Conservation (phyloP, 2,113 vertebrate species). For the Piprites chloris region DNA sequence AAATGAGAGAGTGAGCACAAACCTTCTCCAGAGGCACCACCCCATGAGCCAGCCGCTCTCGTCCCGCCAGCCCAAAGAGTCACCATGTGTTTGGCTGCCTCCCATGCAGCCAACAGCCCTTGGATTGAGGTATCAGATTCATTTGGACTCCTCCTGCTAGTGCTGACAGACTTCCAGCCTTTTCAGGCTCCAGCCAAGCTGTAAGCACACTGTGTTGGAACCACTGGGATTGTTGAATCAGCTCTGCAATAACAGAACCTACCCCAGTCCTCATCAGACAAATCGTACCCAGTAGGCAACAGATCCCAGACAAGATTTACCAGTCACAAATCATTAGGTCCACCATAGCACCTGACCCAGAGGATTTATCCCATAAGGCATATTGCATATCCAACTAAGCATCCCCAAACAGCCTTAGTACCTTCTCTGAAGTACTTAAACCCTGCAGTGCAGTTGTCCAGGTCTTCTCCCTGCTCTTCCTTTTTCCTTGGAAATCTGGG, state of each 20-base stretch:
- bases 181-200: not conserved
- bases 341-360: not conserved
- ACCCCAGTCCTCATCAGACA: not conserved
- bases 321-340: not conserved
- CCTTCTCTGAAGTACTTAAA: not conserved
- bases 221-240: not conserved
- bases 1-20: not conserved
- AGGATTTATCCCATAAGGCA: not conserved
- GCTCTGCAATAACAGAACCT: not conserved
- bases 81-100: slow-evolving; percentile 29
- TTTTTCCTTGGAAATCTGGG: not conserved
- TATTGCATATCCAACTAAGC: not conserved
- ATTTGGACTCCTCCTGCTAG: not conserved
- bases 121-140: not conserved
- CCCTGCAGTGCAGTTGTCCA: not conserved
- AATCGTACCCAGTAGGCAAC: fast-evolving
- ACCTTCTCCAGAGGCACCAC: not conserved
- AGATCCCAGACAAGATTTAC: not conserved
- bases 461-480: not conserved
- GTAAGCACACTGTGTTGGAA: not conserved
- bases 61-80: not conserved
- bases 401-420: not conserved
- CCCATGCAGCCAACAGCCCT: not conserved
- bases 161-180: not conserved
- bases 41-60: not conserved